phyloP scores from a whole-genome alignment of 2,797 vertebrate species.

The Siniperca scherzeri region DNA sequence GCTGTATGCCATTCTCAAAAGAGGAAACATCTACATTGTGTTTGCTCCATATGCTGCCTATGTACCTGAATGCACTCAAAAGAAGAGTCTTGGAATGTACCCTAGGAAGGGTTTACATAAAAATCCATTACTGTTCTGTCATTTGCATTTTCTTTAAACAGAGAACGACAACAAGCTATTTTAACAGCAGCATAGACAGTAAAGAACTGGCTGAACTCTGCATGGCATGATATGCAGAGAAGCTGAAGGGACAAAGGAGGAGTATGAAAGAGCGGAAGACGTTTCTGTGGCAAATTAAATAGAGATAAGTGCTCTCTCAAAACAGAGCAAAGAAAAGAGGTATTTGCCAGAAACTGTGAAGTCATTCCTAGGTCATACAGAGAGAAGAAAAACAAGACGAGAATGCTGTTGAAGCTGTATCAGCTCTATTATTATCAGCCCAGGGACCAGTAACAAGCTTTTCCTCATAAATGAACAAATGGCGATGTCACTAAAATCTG shows the following conservation, averaged over 20 bases:
- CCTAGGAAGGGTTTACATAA: neutral
- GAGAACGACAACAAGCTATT: constrained; percentile 17
- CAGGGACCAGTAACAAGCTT: constrained; percentile 31
- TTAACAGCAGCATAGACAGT: neutral
- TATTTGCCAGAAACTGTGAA: constrained; percentile 43
- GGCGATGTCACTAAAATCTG: constrained; percentile 14
- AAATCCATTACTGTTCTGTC: constrained; percentile 31
- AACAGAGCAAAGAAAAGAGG: constrained; percentile 29
- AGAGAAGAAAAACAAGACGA: constrained; percentile 48
- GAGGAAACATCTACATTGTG: constrained; percentile 12
- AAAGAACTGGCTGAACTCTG: constrained; percentile 47
- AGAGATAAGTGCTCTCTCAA: constrained; percentile 49
- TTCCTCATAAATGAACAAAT: constrained; percentile 35
- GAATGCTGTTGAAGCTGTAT: constrained; percentile 31
- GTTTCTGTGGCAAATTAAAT: constrained; percentile 62
- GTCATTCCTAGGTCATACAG: constrained; percentile 41
- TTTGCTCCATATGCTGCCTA: constrained; percentile 19
- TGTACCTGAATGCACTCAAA: constrained; percentile 38
- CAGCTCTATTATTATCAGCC: constrained; percentile 42
- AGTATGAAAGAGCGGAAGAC: constrained; percentile 31
- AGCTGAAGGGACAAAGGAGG: constrained; percentile 36
- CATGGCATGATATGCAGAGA: constrained; percentile 40
- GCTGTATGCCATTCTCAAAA: constrained; percentile 12
- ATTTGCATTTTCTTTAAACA: constrained; percentile 53
- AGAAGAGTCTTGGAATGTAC: neutral